Percentiles rank a stretch among this genome's conserved stretches.
phyloP scores from a whole-genome alignment of 2,888 invertebrate genomes.

The Thysanoteuthis rhombus region DNA sequence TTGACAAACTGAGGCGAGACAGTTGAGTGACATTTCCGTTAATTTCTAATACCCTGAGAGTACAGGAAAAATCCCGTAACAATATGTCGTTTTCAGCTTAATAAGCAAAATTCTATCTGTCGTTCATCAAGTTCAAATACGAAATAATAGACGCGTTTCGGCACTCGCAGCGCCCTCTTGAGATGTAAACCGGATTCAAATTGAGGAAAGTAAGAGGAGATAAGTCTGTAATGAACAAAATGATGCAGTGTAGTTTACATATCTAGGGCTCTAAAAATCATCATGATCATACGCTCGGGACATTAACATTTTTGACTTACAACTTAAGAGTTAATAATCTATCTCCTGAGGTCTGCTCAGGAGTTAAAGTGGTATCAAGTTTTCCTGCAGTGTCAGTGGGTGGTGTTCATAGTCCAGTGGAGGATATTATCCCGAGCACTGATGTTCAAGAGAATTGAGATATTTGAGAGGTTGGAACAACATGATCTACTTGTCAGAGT shows the following conservation, averaged over 20 bases:
- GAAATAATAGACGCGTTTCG: neutral
- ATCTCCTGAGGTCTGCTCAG: neutral
- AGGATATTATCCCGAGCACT: too few species aligned
- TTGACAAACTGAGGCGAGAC: too few species aligned
- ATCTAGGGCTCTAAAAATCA: neutral
- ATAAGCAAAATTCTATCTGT: neutral
- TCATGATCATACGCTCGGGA: too few species aligned
- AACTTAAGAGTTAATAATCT: neutral
- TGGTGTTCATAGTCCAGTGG: too few species aligned
- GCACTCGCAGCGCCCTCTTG: too few species aligned
- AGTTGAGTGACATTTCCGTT: too few species aligned
- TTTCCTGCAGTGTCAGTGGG: neutral
- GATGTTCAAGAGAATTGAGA: too few species aligned
- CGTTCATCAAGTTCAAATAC: neutral
- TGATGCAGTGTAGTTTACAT: neutral
- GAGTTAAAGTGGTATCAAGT: neutral
- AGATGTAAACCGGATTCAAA: neutral
- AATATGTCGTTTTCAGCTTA: neutral
- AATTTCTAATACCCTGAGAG: too few species aligned
- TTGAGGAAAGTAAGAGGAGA: neutral
- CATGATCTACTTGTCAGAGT: too few species aligned
- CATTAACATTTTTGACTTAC: neutral
- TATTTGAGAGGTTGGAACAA: too few species aligned
- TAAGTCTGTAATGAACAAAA: neutral
- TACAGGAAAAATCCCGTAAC: too few species aligned